phyloP scores from a whole-genome alignment of 2,797 vertebrate genomes.

The Hippoglossus hippoglossus region DNA sequence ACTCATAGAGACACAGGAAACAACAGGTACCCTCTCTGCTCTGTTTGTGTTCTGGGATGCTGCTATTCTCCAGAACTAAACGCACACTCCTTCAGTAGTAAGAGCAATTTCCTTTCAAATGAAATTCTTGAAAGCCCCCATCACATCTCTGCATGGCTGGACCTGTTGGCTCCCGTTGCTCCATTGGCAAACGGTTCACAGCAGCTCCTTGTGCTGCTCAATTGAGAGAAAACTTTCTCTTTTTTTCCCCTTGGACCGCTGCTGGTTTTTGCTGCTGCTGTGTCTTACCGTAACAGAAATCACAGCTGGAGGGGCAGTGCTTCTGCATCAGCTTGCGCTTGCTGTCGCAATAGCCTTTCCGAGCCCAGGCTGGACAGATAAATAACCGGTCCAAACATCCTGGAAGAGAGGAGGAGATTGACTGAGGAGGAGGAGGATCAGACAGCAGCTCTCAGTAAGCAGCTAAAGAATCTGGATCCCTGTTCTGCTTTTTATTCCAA shows the following conservation, averaged over 20 bases:
- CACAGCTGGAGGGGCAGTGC: slow-evolving; percentile 94
- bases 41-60: slow-evolving; percentile 1
- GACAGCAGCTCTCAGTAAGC: slow-evolving; percentile 57
- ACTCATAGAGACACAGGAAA: neutral
- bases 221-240: slow-evolving; percentile 55
- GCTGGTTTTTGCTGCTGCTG: slow-evolving; percentile 41
- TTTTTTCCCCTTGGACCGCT: slow-evolving; percentile 40
- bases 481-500: slow-evolving; percentile 39
- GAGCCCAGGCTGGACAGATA: slow-evolving; percentile 91
- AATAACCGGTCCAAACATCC: slow-evolving; percentile 94
- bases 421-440: slow-evolving; percentile 35
- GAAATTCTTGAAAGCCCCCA: slow-evolving; percentile 54
- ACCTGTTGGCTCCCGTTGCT: slow-evolving; percentile 75
- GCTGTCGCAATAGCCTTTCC: slow-evolving; percentile 90
- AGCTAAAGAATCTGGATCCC: slow-evolving; percentile 55
- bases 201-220: slow-evolving; percentile 60
- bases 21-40: slow-evolving; percentile 26
- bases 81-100: slow-evolving; percentile 37
- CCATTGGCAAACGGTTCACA: slow-evolving; percentile 75
- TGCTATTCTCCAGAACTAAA: slow-evolving; percentile 35
- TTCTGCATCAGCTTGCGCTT: slow-evolving; percentile 93
- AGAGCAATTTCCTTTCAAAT: slow-evolving; percentile 58
- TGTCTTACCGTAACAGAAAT: slow-evolving; percentile 95
- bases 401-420: slow-evolving; percentile 67
- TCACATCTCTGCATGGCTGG: slow-evolving; percentile 62